These are phyloP conservation scores for Euglossa dilemma DNA, from an alignment of 1,140 invertebrate genomes.

Conservation along the genomic window DNA sequence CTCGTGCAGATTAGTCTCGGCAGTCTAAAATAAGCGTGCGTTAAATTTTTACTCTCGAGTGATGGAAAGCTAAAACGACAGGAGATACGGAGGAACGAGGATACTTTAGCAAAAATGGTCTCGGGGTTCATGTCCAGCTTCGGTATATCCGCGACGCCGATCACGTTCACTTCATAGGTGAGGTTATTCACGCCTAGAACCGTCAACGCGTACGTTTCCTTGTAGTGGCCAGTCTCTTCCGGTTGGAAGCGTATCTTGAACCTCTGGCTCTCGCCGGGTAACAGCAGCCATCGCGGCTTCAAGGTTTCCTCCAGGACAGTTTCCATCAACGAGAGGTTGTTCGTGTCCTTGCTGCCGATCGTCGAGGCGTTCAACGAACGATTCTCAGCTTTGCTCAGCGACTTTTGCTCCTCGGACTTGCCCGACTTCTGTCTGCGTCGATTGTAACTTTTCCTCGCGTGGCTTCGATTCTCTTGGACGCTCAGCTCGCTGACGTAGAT, in stretches of 20 bases:
- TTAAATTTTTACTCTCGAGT: background rate
- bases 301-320: slow-evolving; percentile 48
- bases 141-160: slow-evolving; percentile 67
- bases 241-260: slow-evolving; percentile 71
- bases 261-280: slow-evolving; percentile 60
- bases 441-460: background rate
- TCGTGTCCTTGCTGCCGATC: slow-evolving; percentile 10
- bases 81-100: background rate
- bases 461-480: slow-evolving; percentile 4
- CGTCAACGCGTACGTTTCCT: slow-evolving; percentile 60
- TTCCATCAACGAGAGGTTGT: background rate
- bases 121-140: slow-evolving; percentile 66
- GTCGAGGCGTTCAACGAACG: slow-evolving; percentile 17
- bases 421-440: background rate
- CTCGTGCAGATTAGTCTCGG: slow-evolving; percentile 51
- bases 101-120: slow-evolving; percentile 57
- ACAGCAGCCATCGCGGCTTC: slow-evolving; percentile 67
- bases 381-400: slow-evolving; percentile 17
- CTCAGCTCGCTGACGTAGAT: background rate
- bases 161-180: slow-evolving; percentile 62
- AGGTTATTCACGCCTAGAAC: slow-evolving; percentile 52
- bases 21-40: slow-evolving; percentile 47
- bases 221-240: slow-evolving; percentile 55
- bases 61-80: no score
- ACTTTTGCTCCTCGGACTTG: slow-evolving; percentile 10